Evolutionary conservation across 2,113 vertebrate genomes (phyloP), one percentile per base, ranked within the genome.

Genomic region (Limnothrissa miodon): DNA sequence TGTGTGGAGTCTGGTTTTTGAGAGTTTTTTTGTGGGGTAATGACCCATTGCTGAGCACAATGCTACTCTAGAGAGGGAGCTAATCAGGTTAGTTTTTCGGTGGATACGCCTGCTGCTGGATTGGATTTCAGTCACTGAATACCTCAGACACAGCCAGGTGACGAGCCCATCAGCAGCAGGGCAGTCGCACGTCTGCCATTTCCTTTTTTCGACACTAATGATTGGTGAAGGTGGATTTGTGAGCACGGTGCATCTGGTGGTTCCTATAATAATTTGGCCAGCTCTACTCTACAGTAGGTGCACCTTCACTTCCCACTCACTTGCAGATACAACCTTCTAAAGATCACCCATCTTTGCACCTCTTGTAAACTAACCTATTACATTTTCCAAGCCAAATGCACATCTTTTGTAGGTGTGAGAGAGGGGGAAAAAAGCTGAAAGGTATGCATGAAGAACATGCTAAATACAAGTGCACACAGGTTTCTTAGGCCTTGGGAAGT

Each of bases 401-500:
- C 83, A 90, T 90, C 87, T 90, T 83, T 88, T 87, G 87, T 82
- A 87, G 87, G 56, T 84, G 80, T 85, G 81, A 92, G 88, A 83
- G 89, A 81, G 90, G 89, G 83, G 25, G 84, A n/a, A 88, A 86
- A 85, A 85, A 88, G 87, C 81, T 90, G 81, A 81, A 91, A 91
- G 81, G 92, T 91, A 92, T 86, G 88, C 90, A 90, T 89, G 89
- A 78, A 91, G 93, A 91, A 93, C 91, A 92, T 93, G 93, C 90
- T 91, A 33, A 74, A 13, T 91, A 92, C 92, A 94, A 94, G 93
- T 94, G 94, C 33, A 17, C 66, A 74, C 19, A 23, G 21, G 51
- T 19, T 19, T 56, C 91, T 93, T 87, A 93, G 91, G 92, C 92
- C 93, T 92, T 92, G 88, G 88, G 88, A 92, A 88, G 15, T 86